phyloP scores from a whole-genome alignment of 2,888 invertebrate genomes.

The Diaprepes abbreviatus region DNA sequence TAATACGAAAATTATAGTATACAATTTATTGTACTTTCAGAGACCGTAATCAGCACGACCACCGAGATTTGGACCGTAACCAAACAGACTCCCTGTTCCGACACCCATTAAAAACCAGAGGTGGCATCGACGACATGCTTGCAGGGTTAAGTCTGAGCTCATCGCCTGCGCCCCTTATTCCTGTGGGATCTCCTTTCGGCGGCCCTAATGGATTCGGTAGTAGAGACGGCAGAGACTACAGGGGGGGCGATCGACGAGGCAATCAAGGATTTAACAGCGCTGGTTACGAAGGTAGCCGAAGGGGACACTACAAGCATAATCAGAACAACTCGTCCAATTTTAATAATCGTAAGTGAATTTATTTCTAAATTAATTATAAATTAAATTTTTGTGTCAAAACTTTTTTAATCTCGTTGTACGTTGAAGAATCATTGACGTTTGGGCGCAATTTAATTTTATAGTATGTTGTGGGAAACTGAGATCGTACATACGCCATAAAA shows the following conservation, averaged over 20 bases:
- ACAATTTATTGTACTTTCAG: slow-evolving; percentile 12
- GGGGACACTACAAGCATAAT: slow-evolving; percentile 69
- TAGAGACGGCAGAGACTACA: slow-evolving; percentile 64
- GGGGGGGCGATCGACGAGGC: slow-evolving; percentile 65
- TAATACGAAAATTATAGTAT: too few species aligned
- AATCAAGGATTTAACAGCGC: slow-evolving; percentile 61
- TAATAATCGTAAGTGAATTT: slow-evolving; percentile 63
- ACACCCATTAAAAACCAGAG: slow-evolving; percentile 72
- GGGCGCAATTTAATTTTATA: too few species aligned
- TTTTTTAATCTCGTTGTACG: too few species aligned
- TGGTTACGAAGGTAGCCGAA: slow-evolving; percentile 66
- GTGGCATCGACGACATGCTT: slow-evolving; percentile 84
- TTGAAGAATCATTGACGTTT: too few species aligned
- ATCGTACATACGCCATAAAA: too few species aligned
- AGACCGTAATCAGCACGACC: slow-evolving; percentile 55
- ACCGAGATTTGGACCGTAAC: slow-evolving; percentile 62
- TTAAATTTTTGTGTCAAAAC: too few species aligned
- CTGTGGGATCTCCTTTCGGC: slow-evolving; percentile 66
- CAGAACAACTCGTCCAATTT: slow-evolving; percentile 68
- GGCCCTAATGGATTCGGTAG: slow-evolving; percentile 66
- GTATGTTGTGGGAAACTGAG: too few species aligned
- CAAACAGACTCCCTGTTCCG: slow-evolving; percentile 68
- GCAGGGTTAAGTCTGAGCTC: slow-evolving; percentile 67
- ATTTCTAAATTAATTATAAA: neutral
- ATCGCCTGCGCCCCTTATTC: slow-evolving; percentile 72